Conservation (phyloP, 2,888 invertebrate genomes). For the Agriopis leucophaearia region DNA sequence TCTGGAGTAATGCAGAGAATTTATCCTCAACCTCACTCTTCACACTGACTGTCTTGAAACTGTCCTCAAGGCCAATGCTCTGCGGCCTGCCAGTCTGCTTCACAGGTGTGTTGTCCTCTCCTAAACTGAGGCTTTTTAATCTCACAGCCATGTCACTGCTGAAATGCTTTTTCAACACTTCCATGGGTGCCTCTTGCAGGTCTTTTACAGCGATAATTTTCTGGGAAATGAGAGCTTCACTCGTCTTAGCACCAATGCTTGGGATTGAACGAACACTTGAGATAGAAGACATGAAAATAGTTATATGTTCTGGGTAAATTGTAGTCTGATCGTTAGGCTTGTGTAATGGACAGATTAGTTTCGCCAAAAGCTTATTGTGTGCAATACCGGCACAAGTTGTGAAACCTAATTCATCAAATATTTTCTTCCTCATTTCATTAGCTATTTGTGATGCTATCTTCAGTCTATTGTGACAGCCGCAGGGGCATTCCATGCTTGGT, state of each 20-base stretch:
- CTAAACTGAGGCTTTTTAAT: conserved; percentile 90
- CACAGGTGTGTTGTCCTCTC: conserved; percentile 91
- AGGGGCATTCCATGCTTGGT: conserved; percentile 87
- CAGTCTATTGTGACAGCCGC: conserved; percentile 91
- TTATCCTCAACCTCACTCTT: conserved; percentile 91
- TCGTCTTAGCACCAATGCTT: conserved; percentile 91
- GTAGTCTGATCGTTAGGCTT: conserved; percentile 95
- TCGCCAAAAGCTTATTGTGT: conserved; percentile 94
- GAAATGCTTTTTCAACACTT: conserved; percentile 87
- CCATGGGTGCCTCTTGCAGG: conserved; percentile 87
- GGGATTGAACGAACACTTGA: conserved; percentile 88
- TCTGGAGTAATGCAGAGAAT: conserved; percentile 88
- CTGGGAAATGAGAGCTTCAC: conserved; percentile 88
- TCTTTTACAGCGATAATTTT: conserved; percentile 89
- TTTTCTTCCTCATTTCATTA: conserved; percentile 90
- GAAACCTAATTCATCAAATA: conserved; percentile 89
- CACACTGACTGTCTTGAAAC: conserved; percentile 90
- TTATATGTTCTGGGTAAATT: conserved; percentile 89
- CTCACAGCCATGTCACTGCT: conserved; percentile 90
- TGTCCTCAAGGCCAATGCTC: conserved; percentile 93
- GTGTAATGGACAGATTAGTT: conserved; percentile 90
- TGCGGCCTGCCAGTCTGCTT: conserved; percentile 92
- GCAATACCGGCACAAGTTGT: conserved; percentile 94
- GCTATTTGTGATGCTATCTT: conserved; percentile 91
- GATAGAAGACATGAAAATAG: conserved; percentile 89